These are phyloP conservation scores for Micromussa lordhowensis DNA, from an alignment of 92 coral and sea anemone species.

Conservation along the genomic window DNA sequence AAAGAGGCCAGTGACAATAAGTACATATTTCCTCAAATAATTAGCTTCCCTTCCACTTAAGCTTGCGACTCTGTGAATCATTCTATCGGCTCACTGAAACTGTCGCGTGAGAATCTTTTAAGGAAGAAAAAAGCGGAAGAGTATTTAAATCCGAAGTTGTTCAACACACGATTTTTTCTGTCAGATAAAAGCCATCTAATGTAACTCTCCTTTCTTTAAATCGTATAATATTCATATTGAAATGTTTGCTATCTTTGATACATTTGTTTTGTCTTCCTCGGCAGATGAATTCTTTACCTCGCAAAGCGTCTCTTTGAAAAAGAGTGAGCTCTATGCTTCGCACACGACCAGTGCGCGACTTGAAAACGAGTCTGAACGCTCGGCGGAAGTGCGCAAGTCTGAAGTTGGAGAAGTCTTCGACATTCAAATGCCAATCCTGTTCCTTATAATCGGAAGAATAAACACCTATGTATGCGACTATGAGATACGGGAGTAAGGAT, in stretches of 20 bases:
- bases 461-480: not conserved
- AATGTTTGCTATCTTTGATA: not conserved
- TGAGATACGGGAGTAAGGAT: not conserved
- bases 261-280: not conserved
- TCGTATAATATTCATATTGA: no score
- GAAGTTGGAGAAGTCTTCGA: not conserved
- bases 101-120: no score
- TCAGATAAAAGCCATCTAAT: no score
- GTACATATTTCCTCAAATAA: no score
- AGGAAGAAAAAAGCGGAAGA: no score
- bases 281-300: not conserved
- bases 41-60: no score
- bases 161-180: no score
- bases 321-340: not conserved
- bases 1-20: no score
- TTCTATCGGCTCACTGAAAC: no score
- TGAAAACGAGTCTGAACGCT: constrained; percentile 16
- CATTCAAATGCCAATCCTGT: not conserved
- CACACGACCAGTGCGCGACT: not conserved
- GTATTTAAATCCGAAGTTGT: no score
- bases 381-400: constrained; percentile 14
- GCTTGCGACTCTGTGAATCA: no score
- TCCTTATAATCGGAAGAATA: not conserved
- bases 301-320: not conserved
- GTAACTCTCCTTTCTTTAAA: no score